Base-by-base conservation (phyloP, 2,113 vertebrate species). In the Caranx ignobilis region DNA sequence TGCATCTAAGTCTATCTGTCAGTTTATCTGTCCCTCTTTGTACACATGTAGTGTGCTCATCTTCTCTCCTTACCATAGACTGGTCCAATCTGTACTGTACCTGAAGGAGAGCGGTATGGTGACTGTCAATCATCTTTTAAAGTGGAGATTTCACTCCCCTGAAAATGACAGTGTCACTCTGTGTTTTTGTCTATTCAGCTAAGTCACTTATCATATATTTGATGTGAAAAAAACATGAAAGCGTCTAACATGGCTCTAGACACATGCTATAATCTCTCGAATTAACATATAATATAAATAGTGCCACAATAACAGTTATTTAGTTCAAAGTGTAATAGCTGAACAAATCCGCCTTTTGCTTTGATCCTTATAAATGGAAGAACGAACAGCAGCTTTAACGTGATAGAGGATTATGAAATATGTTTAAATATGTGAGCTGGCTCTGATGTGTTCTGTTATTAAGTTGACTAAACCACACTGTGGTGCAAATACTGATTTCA, bases 301-400 rank as follows among this genome's bases (percentile, higher is more conserved):
- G 80, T 60, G 35, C 39, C 45, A 79, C 71, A 86, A 81, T 84
- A 84, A 82, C 71, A 77, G 11, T 67, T 73, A 66, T 84, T 81
- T 75, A 63, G 80, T 72, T 84, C 63, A 82, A 60, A 85, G 69
- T 75, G 75, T 64, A 70, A 60, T 35, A 21, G 69, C 60, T 71
- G 63, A 12, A 78, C 71, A 79, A 78, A 88, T 81, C 63, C 26
- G 16, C n/a, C 34, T 21, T 63, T 66, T 37, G 69, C 89, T 92
- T 91, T 90, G 82, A 88, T 93, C 85, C 66, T 60, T 73, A 67
- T 43, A 81, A 79, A 88, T 77, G 35, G 48, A 82, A 65, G 39
- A n/a, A 31, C 47, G 39, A 64, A 37, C 35, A 73, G 74, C 50
- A 39, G 64, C 74, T 71, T 74, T 75, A 65, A 87, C 3, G 2